Conservation (phyloP, 1,140 invertebrate species). For the fruit fly (Drosophila melanogaster) region Release_6_plus_ISO1_MT NT_033777.3:13896501-13897000, state of each 20-base stretch:
- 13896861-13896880: slow-evolving; percentile 2
- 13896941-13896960: slow-evolving; percentile 74
- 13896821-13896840: slow-evolving; percentile 68
- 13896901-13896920: slow-evolving; percentile 44
- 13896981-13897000: slow-evolving; percentile 80
- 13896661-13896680: background rate
- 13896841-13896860: slow-evolving; percentile 4
- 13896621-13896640: too few species aligned
- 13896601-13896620: too few species aligned
- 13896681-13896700: slow-evolving; percentile 38
- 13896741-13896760: background rate
- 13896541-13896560: too few species aligned
- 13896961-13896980: slow-evolving; percentile 76
- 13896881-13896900: slow-evolving; percentile 14
- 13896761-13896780: slow-evolving; percentile 22
- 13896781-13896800: slow-evolving; percentile 18
- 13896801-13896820: slow-evolving; percentile 78
- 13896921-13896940: slow-evolving; percentile 47
- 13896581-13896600: background rate
- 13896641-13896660: background rate
- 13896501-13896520: too few species aligned
- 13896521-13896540: too few species aligned
- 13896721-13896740: slow-evolving; percentile 20
- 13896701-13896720: slow-evolving; percentile 44
- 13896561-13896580: too few species aligned